Evolutionary conservation across 2,888 invertebrate species (phyloP), one percentile per base, ranked within the genome.

Genomic region (Encarsia formosa): DNA sequence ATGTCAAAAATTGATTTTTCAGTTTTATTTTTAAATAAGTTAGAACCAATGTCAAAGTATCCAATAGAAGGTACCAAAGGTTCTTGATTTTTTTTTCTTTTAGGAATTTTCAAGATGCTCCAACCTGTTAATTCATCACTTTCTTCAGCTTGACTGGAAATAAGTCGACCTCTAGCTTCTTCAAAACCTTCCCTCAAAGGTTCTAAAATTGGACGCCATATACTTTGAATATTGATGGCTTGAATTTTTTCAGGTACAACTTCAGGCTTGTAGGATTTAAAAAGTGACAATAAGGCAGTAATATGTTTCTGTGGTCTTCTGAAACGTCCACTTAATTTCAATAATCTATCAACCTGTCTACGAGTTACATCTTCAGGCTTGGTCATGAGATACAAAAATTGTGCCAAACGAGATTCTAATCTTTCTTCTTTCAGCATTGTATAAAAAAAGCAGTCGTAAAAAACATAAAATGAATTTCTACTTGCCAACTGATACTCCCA

Each of bases 211-310:
- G 68, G 62, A 41, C 59, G 68, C 73, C 73, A 73, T 11, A 65
- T 63, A 49, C 66, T 70, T 60, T 71, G 70, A 47, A 71, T 58
- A 43, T 71, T 71, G 43, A 69, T 61, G 5, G 71, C 60, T 13
- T 61, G 59, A 44, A 73, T 65, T 48, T 63, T 68, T 48, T 74
- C 73, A 3, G 74, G 74, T 0, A 74, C 74, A 32, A 69, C 58
- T 54, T 73, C 71, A 11, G 74, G 73, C 42, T 70, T 73, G 47
- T 71, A 74, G 1, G 72, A 71, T 51, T 74, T 74, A 49, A 69
- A 74, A 38, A 74, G 58, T 65, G 65, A 70, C 15, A 74, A 59
- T 47, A 74, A 58, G 11, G 68, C 72, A 31, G 50, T 63, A 8
- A 72, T 60, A 49, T 70, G 65, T 43, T 63, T 69, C 37, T 56